Conservation (phyloP, 1,140 invertebrate species). For the Hestina assimilis region DNA sequence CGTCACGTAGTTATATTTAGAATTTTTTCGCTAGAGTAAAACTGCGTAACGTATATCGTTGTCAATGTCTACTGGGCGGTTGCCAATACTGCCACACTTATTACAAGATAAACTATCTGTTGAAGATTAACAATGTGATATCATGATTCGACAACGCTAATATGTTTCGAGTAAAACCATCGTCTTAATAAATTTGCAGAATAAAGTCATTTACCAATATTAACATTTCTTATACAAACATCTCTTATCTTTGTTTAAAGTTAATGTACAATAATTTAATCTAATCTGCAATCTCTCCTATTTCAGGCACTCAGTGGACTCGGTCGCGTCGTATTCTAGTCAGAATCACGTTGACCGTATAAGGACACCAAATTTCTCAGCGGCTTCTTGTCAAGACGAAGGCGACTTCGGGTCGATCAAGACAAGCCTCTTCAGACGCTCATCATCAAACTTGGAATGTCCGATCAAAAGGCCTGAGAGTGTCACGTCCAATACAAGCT, state of each 20-base stretch:
- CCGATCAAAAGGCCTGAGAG: constrained; percentile 67
- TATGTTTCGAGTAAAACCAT: too few relatives aligned
- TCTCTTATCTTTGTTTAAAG: background rate
- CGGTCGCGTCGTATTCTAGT: constrained; percentile 78
- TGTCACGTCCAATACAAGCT: constrained; percentile 69
- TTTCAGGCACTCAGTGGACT: constrained; percentile 79
- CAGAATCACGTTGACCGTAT: constrained; percentile 79
- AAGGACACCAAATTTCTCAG: constrained; percentile 74
- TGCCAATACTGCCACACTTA: constrained; percentile 6
- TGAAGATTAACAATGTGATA: background rate
- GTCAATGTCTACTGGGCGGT: constrained; percentile 13
- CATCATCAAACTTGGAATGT: constrained; percentile 71
- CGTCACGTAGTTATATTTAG: constrained; percentile 3
- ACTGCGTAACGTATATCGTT: constrained; percentile 1
- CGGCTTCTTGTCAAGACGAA: constrained; percentile 76
- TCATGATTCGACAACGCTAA: too few relatives aligned
- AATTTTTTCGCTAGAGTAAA: constrained; percentile 17
- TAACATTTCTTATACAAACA: too few relatives aligned
- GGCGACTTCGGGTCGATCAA: constrained; percentile 70
- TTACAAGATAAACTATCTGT: background rate
- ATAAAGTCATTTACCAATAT: too few relatives aligned
- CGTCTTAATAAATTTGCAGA: too few relatives aligned
- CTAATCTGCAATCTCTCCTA: constrained; percentile 61
- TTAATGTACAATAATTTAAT: background rate
- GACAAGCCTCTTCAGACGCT: constrained; percentile 71